These are phyloP conservation scores for Antheraea assamensis DNA, from an alignment of 2,888 invertebrate species.

Conservation along the genomic window DNA sequence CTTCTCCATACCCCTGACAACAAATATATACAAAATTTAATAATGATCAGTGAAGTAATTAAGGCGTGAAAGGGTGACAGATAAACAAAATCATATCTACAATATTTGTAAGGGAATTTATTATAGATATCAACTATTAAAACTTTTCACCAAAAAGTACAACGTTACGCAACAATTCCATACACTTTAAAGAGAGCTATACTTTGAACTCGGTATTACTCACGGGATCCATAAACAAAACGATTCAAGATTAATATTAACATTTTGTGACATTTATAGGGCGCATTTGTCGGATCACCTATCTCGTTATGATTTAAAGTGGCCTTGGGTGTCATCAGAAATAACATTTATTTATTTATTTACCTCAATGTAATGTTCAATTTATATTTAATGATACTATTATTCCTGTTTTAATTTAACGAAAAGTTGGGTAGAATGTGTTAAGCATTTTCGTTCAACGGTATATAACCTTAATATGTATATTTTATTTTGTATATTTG, in stretches of 20 bases:
- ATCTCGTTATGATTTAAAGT: slow-evolving; percentile 38
- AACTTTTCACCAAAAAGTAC: not conserved
- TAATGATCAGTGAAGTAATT: too few relatives aligned
- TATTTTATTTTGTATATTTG: too few relatives aligned
- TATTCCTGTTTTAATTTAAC: not conserved
- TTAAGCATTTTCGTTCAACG: not conserved
- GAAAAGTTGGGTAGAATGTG: not conserved
- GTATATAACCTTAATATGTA: too few relatives aligned
- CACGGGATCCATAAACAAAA: slow-evolving; percentile 42
- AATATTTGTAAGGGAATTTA: too few relatives aligned
- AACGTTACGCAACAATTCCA: not conserved
- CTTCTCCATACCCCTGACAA: too few relatives aligned
- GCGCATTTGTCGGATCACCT: slow-evolving; percentile 32
- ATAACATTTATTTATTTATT: slow-evolving; percentile 14
- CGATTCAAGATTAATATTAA: slow-evolving; percentile 48
- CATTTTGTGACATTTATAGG: slow-evolving; percentile 40
- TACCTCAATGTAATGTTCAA: not conserved
- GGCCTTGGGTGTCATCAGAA: slow-evolving; percentile 30
- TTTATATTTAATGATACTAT: not conserved
- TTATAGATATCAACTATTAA: too few relatives aligned
- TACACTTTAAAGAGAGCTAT: not conserved
- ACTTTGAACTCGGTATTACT: slow-evolving; percentile 31
- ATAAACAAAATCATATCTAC: too few relatives aligned
- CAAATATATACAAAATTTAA: too few relatives aligned
- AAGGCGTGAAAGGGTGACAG: too few relatives aligned